Percentiles rank a stretch among this genome's conserved stretches.
Conservation (phyloP, 1,140 invertebrate genomes). For the Chymomyza costata region DNA sequence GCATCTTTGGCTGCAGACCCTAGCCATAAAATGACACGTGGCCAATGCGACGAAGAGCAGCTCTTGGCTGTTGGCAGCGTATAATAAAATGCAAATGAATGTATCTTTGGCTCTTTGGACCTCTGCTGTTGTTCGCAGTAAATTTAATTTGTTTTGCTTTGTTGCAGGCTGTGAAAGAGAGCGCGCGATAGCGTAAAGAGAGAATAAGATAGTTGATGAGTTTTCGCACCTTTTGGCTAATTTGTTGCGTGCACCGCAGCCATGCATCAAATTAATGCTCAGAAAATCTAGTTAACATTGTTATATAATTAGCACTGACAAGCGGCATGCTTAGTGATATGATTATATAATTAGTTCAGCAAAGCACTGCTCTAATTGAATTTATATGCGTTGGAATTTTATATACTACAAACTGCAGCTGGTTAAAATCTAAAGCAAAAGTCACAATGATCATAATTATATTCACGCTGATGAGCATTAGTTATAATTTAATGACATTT, state of each 20-base stretch:
- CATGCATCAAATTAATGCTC: constrained; percentile 60
- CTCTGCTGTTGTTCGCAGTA: constrained; percentile 27
- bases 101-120: constrained; percentile 26
- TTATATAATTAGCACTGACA: constrained; percentile 65
- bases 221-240: constrained; percentile 60
- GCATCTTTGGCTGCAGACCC: neutral
- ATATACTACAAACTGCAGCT: no score
- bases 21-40: constrained; percentile 66
- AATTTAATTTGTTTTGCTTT: constrained; percentile 20
- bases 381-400: constrained; percentile 29
- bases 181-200: neutral
- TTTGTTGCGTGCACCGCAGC: constrained; percentile 50
- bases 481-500: constrained; percentile 60
- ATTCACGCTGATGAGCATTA: constrained; percentile 29
- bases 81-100: constrained; percentile 72
- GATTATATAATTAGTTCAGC: constrained; percentile 25
- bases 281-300: constrained; percentile 63
- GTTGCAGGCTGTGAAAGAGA: neutral
- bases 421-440: constrained; percentile 31
- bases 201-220: constrained; percentile 35
- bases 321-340: constrained; percentile 31
- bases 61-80: constrained; percentile 12
- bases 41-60: no score
- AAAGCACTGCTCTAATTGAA: neutral
- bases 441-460: constrained; percentile 39